Percentiles rank a stretch among this genome's conserved stretches.
These are phyloP conservation scores for Seladonia tumulorum DNA, from an alignment of 2,888 invertebrate species.

Conservation along the genomic window DNA sequence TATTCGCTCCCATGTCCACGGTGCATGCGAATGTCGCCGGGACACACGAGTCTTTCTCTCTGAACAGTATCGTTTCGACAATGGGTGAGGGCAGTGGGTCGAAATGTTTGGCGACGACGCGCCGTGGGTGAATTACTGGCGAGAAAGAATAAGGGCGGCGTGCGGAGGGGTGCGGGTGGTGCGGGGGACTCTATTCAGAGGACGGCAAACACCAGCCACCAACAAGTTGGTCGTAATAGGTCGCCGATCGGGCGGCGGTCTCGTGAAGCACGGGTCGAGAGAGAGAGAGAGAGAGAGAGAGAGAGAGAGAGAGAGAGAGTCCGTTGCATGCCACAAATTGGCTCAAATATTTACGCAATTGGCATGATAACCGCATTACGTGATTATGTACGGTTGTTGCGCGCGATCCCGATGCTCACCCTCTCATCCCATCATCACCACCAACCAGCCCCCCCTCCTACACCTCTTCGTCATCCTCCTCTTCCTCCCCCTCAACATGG, in stretches of 20 bases:
- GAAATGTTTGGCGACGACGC: slow-evolving; percentile 54
- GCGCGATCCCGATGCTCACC: slow-evolving; percentile 76
- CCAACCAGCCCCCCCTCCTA: slow-evolving; percentile 40
- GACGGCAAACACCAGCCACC: slow-evolving; percentile 63
- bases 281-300: slow-evolving; percentile 59
- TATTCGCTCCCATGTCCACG: slow-evolving; percentile 40
- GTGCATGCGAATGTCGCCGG: slow-evolving; percentile 46
- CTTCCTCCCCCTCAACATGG: slow-evolving; percentile 35
- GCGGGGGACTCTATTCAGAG: slow-evolving; percentile 29
- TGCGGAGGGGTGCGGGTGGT: slow-evolving; percentile 18
- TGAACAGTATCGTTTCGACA: slow-evolving; percentile 16
- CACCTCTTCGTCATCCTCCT: neutral
- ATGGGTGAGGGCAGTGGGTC: slow-evolving; percentile 43
- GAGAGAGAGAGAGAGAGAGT: slow-evolving; percentile 20
- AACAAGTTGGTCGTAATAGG: slow-evolving; percentile 75
- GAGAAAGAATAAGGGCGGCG: slow-evolving; percentile 53
- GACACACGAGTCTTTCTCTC: slow-evolving; percentile 30
- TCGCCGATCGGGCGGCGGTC: slow-evolving; percentile 70
- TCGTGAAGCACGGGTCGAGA: slow-evolving; percentile 65
- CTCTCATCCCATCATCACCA: slow-evolving; percentile 73
- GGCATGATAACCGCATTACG: slow-evolving; percentile 83
- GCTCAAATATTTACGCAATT: slow-evolving; percentile 83
- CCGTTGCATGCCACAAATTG: slow-evolving; percentile 83
- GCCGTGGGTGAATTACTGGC: slow-evolving; percentile 27
- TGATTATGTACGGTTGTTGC: slow-evolving; percentile 83